Evolutionary conservation across 37 sponge, comb jelly and placozoan genomes (phyloP), one percentile per base, ranked within the genome.

Genomic region (Beroe ovata): DNA sequence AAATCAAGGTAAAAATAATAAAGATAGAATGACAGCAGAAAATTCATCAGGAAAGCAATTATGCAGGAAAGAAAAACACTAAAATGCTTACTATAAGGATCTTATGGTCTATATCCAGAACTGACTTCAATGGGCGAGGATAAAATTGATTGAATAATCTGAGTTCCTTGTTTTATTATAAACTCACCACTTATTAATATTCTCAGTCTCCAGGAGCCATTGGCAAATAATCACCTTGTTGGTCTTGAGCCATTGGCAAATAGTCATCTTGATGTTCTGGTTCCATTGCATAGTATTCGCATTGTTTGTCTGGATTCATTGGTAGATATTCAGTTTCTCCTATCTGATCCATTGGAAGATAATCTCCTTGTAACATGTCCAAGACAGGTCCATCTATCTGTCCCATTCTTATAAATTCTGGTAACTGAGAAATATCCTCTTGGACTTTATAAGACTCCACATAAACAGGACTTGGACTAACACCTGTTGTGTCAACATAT

Each of bases 381-480:
- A 34, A 34, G 32, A 66, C 16, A 29, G 69, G 25, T 37, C 14
- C 8, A 66, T 66, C 69, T 8, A 66, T 66, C 69, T 66, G 36
- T 33, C 69, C 69, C 19, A 66, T 25, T 32, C 69, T 66, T 18
- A 66, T 66, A 33, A 66, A 66, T 37, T 66, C 69, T 14, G 69
- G 69, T 33, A 29, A 30, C 25, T 33, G 69, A 3, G 69, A 66
- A 29, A 66, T 66, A 16, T 66, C 69, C 4, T 34, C 69, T 16
- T 66, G 69, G 1, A 66, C 1, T 30, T 37, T 25, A 29, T 37
- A 34, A 2, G 69, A 66, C 36, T 66, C 69, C 36, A 66, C 69
- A 30, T 33, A 66, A 3, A 66, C 30, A 4, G 69, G 69, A 32
- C 32, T 29, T 8, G 69, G 35, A 33, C 16, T 30, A 18, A 30